Evolutionary conservation across 1,140 invertebrate species (phyloP).

Genomic region (Paraescarpia echinospica): DNA sequence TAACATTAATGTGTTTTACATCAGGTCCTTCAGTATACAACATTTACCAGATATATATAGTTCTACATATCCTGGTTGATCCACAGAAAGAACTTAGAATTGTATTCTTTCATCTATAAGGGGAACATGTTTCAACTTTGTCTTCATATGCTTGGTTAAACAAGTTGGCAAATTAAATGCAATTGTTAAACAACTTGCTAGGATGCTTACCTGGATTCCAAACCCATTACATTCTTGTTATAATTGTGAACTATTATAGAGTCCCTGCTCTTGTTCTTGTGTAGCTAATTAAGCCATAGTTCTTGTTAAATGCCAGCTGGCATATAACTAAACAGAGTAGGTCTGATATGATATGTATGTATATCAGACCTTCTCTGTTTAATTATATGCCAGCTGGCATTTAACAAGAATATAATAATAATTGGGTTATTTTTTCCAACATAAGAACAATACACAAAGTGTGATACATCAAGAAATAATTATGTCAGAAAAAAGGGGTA

Average conservation of each 20-base stretch:
- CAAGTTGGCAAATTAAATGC: neutral
- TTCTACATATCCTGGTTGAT: neutral
- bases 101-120: neutral
- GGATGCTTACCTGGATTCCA: neutral
- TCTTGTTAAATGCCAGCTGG: neutral
- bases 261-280: neutral
- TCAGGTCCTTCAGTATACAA: neutral
- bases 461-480: no score
- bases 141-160: neutral
- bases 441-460: no score
- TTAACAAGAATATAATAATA: neutral
- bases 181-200: neutral
- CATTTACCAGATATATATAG: neutral
- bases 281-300: neutral
- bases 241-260: neutral
- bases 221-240: neutral
- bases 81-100: neutral
- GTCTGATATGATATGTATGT: neutral
- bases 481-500: no score
- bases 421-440: no score
- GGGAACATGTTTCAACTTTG: neutral
- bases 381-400: neutral
- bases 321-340: neutral
- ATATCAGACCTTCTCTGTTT: neutral
- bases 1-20: no score